These are phyloP conservation scores for Palythoa grandiflora DNA, from an alignment of 92 coral and sea anemone genomes.

Conservation along the genomic window DNA sequence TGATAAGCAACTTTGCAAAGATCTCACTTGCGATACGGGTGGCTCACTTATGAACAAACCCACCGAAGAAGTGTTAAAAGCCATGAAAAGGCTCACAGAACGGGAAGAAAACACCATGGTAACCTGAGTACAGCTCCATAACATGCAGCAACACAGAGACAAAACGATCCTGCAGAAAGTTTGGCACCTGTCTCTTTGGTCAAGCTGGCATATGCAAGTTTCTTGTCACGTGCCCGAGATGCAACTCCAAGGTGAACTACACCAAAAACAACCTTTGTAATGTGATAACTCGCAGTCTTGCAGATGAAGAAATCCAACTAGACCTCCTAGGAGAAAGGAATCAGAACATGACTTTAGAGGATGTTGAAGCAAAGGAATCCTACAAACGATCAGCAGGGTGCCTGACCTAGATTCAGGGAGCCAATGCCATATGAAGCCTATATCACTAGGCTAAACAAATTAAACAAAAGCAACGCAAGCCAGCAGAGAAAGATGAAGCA, in stretches of 20 bases:
- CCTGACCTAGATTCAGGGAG: constrained; percentile 27
- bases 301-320: constrained; percentile 42
- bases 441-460: constrained; percentile 21
- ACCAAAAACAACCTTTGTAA: constrained; percentile 59
- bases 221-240: constrained; percentile 42
- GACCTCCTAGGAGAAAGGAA: constrained; percentile 51
- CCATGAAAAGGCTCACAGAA: constrained; percentile 68
- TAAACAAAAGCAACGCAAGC: not conserved
- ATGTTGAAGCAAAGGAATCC: constrained; percentile 43
- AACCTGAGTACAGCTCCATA: constrained; percentile 68
- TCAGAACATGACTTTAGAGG: constrained; percentile 37
- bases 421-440: constrained; percentile 33
- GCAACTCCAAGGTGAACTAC: constrained; percentile 53
- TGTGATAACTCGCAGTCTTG: constrained; percentile 50
- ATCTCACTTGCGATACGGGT: constrained; percentile 67
- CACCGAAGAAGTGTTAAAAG: constrained; percentile 52
- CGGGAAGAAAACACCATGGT: constrained; percentile 69
- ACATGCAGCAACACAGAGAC: constrained; percentile 69
- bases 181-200: constrained; percentile 34
- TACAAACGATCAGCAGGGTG: constrained; percentile 44
- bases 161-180: constrained; percentile 49
- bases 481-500: not conserved
- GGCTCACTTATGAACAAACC: constrained; percentile 66
- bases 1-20: constrained; percentile 71
- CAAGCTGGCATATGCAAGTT: constrained; percentile 64